These are phyloP conservation scores for Clinocottus analis DNA, from an alignment of 2,113 vertebrate genomes.

Conservation along the genomic window DNA sequence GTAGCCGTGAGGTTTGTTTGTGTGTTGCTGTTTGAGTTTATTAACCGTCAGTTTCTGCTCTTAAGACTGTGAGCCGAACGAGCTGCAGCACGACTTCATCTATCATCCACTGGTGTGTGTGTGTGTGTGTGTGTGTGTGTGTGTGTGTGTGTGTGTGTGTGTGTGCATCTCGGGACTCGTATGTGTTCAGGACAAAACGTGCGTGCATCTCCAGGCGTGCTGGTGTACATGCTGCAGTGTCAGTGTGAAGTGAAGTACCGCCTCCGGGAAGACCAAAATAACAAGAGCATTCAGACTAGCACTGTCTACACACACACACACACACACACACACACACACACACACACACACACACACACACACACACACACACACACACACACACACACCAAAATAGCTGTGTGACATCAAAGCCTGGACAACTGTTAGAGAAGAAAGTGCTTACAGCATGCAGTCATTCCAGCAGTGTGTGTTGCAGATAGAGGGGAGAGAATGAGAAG, in stretches of 20 bases:
- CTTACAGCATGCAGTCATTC: constrained; percentile 8
- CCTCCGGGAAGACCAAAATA: constrained; percentile 58
- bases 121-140: not conserved
- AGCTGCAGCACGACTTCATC: not conserved
- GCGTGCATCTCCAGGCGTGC: constrained; percentile 9
- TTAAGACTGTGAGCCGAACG: not conserved
- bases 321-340: constrained; percentile 5
- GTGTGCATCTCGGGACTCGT: not conserved
- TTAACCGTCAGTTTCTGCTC: too few relatives aligned
- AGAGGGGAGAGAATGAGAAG: not conserved
- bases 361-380: not conserved
- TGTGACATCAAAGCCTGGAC: constrained; percentile 34
- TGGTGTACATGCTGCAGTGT: constrained; percentile 32
- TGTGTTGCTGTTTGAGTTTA: not conserved
- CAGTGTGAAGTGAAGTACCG: constrained; percentile 32
- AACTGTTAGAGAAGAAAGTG: constrained; percentile 5
- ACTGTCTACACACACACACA: constrained; percentile 12
- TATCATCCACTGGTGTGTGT: not conserved
- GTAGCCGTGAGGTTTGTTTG: not conserved
- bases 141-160: not conserved
- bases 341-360: constrained; percentile 14
- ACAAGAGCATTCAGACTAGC: constrained; percentile 30
- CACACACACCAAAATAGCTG: constrained; percentile 32
- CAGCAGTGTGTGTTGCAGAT: constrained; percentile 2
- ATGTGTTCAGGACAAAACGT: not conserved